Evolutionary conservation across 2,797 vertebrate genomes (phyloP).

Genomic region (Lepilemur ruficaudatus): DNA sequence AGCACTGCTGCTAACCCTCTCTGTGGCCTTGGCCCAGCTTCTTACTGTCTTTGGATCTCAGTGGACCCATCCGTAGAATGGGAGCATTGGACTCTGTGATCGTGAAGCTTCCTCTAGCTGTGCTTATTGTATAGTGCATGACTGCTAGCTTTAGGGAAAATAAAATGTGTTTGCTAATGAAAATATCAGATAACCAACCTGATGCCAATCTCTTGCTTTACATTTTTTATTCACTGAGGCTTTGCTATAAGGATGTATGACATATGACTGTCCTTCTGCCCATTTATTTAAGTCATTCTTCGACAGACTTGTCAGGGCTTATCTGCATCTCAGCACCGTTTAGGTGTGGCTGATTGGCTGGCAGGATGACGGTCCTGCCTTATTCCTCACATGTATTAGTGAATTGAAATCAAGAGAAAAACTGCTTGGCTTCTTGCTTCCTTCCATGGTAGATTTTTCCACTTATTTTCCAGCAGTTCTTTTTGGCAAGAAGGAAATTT

Average conservation of each 20-base stretch:
- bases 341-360: neutral
- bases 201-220: neutral
- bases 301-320: conserved; percentile 10
- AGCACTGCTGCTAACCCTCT: neutral
- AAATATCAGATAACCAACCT: neutral
- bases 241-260: neutral
- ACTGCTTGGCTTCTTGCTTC: neutral
- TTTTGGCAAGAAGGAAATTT: neutral
- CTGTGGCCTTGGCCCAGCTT: neutral
- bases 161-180: conserved; percentile 5
- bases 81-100: neutral
- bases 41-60: neutral
- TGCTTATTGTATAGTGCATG: neutral
- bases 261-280: neutral
- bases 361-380: neutral
- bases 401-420: neutral
- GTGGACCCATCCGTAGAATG: neutral
- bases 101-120: neutral
- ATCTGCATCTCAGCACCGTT: neutral
- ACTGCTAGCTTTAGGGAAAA: conserved; percentile 15
- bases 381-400: neutral
- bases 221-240: neutral
- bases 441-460: neutral
- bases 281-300: neutral
- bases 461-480: neutral